phyloP scores from a whole-genome alignment of 2,888 invertebrate genomes.

The Pterobdella sp. region DNA sequence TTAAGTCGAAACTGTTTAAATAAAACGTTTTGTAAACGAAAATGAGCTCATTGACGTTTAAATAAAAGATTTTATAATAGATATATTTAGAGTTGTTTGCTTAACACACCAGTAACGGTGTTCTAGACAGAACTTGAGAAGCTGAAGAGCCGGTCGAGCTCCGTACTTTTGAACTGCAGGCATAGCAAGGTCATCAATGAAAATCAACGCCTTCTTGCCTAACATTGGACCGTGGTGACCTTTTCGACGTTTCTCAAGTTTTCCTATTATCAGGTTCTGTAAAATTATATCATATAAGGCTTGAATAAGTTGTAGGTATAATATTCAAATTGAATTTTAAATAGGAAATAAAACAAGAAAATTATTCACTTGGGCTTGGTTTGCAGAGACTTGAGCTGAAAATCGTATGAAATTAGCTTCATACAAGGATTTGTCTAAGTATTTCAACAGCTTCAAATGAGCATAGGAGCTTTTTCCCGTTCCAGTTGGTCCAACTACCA shows the following conservation, averaged over 20 bases:
- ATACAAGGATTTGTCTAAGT: constrained; percentile 68
- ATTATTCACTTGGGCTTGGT: constrained; percentile 65
- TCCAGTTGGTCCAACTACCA: constrained; percentile 54
- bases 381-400: constrained; percentile 73
- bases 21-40: too few species aligned
- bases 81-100: too few species aligned
- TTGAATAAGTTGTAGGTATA: background rate
- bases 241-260: constrained; percentile 56
- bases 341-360: background rate
- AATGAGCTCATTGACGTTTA: too few species aligned
- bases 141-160: constrained; percentile 75
- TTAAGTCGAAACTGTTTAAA: constrained; percentile 69
- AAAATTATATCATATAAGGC: constrained; percentile 15
- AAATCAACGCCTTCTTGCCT: constrained; percentile 70
- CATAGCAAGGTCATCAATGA: constrained; percentile 82
- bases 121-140: constrained; percentile 72
- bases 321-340: background rate
- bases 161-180: constrained; percentile 73
- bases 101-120: constrained; percentile 69
- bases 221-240: constrained; percentile 69
- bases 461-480: constrained; percentile 55
- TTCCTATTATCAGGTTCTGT: constrained; percentile 53
- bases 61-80: too few species aligned
- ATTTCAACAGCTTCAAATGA: constrained; percentile 56
- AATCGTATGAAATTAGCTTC: constrained; percentile 78